These are phyloP conservation scores for Drosophila neonasuta DNA, from an alignment of 2,888 invertebrate genomes.

Conservation along the genomic window DNA sequence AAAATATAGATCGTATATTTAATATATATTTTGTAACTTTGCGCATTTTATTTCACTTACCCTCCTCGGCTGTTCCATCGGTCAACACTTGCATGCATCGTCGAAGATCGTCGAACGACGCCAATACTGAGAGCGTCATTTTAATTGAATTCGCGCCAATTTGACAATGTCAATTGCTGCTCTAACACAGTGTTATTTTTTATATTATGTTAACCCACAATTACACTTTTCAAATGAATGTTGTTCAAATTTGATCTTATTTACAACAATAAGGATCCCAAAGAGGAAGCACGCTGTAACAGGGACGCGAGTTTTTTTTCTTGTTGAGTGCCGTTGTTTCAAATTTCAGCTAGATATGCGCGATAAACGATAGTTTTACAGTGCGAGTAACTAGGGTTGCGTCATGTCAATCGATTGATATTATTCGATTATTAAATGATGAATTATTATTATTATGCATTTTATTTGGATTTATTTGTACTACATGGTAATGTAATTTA, in stretches of 20 bases:
- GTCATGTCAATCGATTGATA: slow-evolving; percentile 10
- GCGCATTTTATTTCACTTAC: slow-evolving; percentile 81
- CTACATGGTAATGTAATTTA: too few species aligned
- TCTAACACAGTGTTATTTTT: neutral
- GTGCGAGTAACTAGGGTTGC: neutral
- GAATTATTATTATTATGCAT: neutral
- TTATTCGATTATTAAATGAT: neutral
- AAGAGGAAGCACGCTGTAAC: slow-evolving; percentile 60
- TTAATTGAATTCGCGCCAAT: slow-evolving; percentile 50
- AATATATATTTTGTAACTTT: neutral
- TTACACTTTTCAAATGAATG: neutral
- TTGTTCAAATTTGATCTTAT: slow-evolving; percentile 4
- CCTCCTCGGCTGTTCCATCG: slow-evolving; percentile 87
- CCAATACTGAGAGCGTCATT: slow-evolving; percentile 85
- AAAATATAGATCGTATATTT: neutral
- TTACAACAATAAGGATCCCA: slow-evolving; percentile 30
- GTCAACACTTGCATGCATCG: slow-evolving; percentile 86
- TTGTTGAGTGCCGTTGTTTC: slow-evolving; percentile 62
- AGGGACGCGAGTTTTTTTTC: slow-evolving; percentile 63
- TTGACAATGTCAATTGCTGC: neutral
- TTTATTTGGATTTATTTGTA: neutral
- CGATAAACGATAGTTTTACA: slow-evolving; percentile 2
- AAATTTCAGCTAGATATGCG: slow-evolving; percentile 54
- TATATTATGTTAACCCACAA: neutral
- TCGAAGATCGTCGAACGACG: slow-evolving; percentile 88